phyloP scores from a whole-genome alignment of 2,113 vertebrate genomes.

The Ornithorhynchus anatinus region DNA sequence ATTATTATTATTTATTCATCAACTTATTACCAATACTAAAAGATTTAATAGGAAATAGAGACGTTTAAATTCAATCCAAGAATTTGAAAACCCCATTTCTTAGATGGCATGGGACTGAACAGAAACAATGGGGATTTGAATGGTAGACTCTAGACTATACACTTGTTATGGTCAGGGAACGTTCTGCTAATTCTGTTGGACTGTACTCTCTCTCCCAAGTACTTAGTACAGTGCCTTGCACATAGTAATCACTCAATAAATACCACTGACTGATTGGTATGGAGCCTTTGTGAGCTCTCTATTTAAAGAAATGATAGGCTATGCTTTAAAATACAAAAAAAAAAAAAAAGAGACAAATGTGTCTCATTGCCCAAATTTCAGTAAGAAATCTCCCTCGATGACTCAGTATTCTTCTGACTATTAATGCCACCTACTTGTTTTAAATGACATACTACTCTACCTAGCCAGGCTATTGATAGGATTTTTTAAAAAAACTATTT shows the following conservation, averaged over 20 bases:
- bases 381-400: accelerated
- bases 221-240: no score
- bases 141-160: no score
- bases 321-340: neutral
- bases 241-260: no score
- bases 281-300: neutral
- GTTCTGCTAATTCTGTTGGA: no score
- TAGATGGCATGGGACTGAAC: neutral
- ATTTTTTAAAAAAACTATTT: no score
- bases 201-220: no score
- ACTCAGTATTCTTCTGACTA: neutral
- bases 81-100: neutral
- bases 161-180: no score
- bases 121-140: neutral
- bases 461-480: no score
- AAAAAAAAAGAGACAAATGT: accelerated
- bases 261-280: no score
- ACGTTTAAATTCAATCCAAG: neutral
- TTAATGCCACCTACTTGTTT: no score
- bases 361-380: accelerated
- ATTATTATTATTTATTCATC: no score
- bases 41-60: neutral
- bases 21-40: neutral
- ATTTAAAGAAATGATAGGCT: neutral
- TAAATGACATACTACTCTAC: no score